Evolutionary conservation across 2,113 vertebrate genomes (phyloP), one percentile per base, ranked within the genome.

Genomic region (Tragelaphus strepsiceros): DNA sequence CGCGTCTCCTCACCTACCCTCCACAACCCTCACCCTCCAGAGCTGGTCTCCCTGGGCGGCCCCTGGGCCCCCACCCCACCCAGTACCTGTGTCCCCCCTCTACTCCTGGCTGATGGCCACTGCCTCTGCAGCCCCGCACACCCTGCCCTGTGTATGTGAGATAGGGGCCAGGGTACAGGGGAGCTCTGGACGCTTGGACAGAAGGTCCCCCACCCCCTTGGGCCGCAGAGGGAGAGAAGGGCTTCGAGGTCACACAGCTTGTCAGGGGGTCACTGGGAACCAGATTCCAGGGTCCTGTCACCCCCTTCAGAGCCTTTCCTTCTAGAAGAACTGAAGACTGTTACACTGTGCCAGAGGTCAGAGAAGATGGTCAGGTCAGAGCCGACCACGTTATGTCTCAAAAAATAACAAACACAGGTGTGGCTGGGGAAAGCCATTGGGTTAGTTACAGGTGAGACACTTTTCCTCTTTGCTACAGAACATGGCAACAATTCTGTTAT

Each of bases 121-220:
- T 8, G 59, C 46, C 39, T 59, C 28, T 10, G 67, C 14, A n/a
- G 10, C 16, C 30, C 81, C 1, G 0, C 2, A 56, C 2, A 39
- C 15, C 35, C 39, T 53, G 15, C 14, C 32, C 10, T n/a, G n/a
- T 15, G 39, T 22, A 8, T 1, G 35, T 4, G 49, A 86, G 80
- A 53, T 62, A 51, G 26, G 90, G 59, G 51, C 67, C 22, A 21
- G 51, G 32, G 80, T 3, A 2, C 24, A 19, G 54, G 12, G 13
- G 59, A 62, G 61, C 22, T 12, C 6, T 78, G 64, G n/a, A 13
- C 0, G 4, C 64, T 54, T 83, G 82, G 71, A 13, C n/a, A 32
- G 6, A 16, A 85, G 2, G 26, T 13, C 43, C 26, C 86, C 14
- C 28, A 17, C 10, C 2, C 16, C 28, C 22, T n/a, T 10, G 21